These are phyloP conservation scores for Sebastes flavidus DNA, from an alignment of 2,797 vertebrate genomes.

Conservation along the genomic window DNA sequence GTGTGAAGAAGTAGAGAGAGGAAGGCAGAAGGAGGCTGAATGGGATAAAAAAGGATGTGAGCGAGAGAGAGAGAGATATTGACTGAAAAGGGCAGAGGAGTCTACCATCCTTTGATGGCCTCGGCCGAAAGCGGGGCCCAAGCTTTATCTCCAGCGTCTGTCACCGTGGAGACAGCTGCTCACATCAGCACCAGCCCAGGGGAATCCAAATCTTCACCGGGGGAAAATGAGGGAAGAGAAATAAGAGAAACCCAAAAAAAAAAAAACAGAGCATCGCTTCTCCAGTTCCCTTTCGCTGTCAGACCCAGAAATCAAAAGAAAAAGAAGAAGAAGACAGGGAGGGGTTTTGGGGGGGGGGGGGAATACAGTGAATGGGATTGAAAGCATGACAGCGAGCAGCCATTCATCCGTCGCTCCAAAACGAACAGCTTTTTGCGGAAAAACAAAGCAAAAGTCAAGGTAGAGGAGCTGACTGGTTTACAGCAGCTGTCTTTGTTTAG, in stretches of 20 bases:
- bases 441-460: slow-evolving; percentile 6
- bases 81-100: slow-evolving; percentile 54
- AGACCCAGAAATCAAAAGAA: slow-evolving; percentile 47
- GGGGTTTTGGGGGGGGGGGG: too few relatives aligned
- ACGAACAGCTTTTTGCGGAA: not conserved
- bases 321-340: not conserved
- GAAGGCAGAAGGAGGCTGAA: slow-evolving; percentile 31
- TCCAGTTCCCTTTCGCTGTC: slow-evolving; percentile 42
- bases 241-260: slow-evolving; percentile 36
- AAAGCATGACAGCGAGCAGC: slow-evolving; percentile 38
- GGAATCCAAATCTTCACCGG: slow-evolving; percentile 65
- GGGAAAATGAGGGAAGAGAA: slow-evolving; percentile 37
- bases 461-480: not conserved
- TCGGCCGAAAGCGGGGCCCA: slow-evolving; percentile 34
- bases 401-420: slow-evolving; percentile 39
- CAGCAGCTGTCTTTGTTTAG: slow-evolving; percentile 47
- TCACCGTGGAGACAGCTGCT: slow-evolving; percentile 82
- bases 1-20: slow-evolving; percentile 19
- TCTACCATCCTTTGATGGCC: slow-evolving; percentile 73
- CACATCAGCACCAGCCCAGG: slow-evolving; percentile 75
- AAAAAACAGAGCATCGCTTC: slow-evolving; percentile 40
- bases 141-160: slow-evolving; percentile 78
- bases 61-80: slow-evolving; percentile 21
- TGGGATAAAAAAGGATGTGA: not conserved
- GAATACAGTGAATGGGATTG: slow-evolving; percentile 7